Evolutionary conservation across 1,140 invertebrate genomes (phyloP), one percentile per base, ranked within the genome.

Genomic region (Nebria ingens): DNA sequence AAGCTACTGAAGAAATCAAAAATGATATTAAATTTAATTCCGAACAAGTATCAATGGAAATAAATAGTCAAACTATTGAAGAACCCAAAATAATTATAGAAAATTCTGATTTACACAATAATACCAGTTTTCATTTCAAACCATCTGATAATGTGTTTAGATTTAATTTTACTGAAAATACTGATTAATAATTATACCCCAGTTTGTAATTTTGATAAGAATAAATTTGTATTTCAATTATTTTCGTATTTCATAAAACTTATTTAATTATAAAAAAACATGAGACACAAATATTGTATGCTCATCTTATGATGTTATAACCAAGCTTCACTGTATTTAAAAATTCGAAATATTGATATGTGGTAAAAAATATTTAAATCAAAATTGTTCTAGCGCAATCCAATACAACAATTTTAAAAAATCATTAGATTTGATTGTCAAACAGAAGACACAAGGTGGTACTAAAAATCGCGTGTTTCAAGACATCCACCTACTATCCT

Each of bases 91-190:
- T 34, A 34, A 34, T 34, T 6, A 34, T n/a, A n/a, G n/a, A n/a
- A n/a, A n/a, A n/a, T n/a, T n/a, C n/a, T n/a, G n/a, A n/a, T n/a
- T n/a, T n/a, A n/a, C n/a, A n/a, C n/a, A n/a, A n/a, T n/a, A n/a
- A n/a, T n/a, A n/a, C n/a, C 12, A n/a, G 54, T 1, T 60, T 65
- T 45, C 13, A 62, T 58, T 60, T 67, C 64, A 52, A 52, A 45
- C 57, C 54, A 21, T 65, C 63, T 51, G 67, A 68, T 57, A 67
- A 64, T 65, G 63, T 59, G 11, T 80, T 81, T 63, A 73, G 69
- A 60, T 81, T 80, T 65, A 78, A 79, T 65, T 80, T 80, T 68
- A 49, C 49, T 9, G 25, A 34, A 34, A 34, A 6, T 2, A 56
- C 67, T 25, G 60, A 64, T 40, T 21, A 45, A 29, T 34, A 34